These are phyloP conservation scores for Stegodyphus mimosarum DNA, from an alignment of 1,140 invertebrate genomes.

Conservation along the genomic window DNA sequence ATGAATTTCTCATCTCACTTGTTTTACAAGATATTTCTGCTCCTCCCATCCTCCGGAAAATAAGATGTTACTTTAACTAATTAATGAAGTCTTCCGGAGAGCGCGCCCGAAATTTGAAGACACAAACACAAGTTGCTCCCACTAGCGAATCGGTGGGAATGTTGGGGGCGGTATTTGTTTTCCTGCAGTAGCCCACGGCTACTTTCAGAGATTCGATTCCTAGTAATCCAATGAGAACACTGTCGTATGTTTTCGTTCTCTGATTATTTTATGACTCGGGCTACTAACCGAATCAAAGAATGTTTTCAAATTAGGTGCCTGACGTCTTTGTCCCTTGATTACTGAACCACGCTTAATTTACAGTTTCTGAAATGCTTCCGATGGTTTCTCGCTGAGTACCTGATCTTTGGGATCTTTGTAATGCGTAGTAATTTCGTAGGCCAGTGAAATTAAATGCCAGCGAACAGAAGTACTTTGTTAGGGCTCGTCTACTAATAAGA, in stretches of 20 bases:
- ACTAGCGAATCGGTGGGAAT: no score
- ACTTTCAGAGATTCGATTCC: conserved; percentile 47
- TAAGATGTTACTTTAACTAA: conserved; percentile 28
- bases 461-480: no score
- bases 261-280: conserved; percentile 51
- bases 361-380: background rate
- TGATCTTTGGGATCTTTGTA: no score
- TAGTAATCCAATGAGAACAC: conserved; percentile 46
- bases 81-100: conserved; percentile 40
- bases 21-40: no score
- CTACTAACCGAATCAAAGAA: conserved; percentile 46
- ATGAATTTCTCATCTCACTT: no score
- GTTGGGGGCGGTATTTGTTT: no score
- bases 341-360: background rate
- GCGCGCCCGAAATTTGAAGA: conserved; percentile 40
- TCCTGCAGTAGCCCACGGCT: conserved; percentile 15
- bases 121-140: background rate
- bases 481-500: no score
- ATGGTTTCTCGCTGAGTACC: no score
- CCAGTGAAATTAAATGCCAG: no score
- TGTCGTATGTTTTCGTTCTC: conserved; percentile 46
- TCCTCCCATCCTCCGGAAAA: conserved; percentile 1
- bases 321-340: background rate
- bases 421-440: no score
- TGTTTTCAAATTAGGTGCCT: background rate